These are phyloP conservation scores for Neelides sp. DNA, from an alignment of 1,140 invertebrate species.

Conservation along the genomic window DNA sequence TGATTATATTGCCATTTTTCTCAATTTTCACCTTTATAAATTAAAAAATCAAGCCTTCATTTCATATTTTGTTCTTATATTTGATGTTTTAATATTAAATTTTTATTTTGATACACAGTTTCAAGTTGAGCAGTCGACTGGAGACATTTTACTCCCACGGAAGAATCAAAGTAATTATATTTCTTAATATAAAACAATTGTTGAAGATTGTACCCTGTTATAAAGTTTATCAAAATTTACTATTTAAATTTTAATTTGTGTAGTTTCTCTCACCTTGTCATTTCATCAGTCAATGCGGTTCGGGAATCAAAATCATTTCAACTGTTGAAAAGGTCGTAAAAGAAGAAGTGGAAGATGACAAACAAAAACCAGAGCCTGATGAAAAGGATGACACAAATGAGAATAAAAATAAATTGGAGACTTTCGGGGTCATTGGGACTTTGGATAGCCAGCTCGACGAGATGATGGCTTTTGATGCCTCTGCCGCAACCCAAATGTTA, in stretches of 20 bases:
- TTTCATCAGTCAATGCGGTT: slow-evolving; percentile 21
- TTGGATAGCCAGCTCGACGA: slow-evolving; percentile 26
- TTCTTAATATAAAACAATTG: neutral
- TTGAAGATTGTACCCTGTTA: neutral
- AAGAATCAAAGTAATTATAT: slow-evolving; percentile 47
- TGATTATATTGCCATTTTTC: slow-evolving; percentile 1
- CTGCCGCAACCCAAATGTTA: slow-evolving; percentile 6
- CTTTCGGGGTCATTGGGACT: slow-evolving; percentile 5
- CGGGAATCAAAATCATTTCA: slow-evolving; percentile 18
- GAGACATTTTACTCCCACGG: slow-evolving; percentile 76
- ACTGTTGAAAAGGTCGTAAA: neutral
- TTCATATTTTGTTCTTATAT: no score
- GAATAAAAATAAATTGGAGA: neutral
- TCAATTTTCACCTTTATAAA: neutral
- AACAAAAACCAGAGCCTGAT: neutral
- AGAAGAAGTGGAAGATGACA: slow-evolving; percentile 4
- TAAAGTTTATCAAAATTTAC: neutral
- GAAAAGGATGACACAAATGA: neutral
- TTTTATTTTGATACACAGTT: slow-evolving; percentile 42
- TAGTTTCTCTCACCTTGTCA: slow-evolving; percentile 15
- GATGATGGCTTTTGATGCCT: slow-evolving; percentile 24
- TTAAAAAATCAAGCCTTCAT: no score
- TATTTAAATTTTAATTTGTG: slow-evolving; percentile 4
- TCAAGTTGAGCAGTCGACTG: slow-evolving; percentile 58
- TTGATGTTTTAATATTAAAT: neutral